Evolutionary conservation across 2,113 vertebrate species (phyloP).

Genomic region (Dermatemys mawii): DNA sequence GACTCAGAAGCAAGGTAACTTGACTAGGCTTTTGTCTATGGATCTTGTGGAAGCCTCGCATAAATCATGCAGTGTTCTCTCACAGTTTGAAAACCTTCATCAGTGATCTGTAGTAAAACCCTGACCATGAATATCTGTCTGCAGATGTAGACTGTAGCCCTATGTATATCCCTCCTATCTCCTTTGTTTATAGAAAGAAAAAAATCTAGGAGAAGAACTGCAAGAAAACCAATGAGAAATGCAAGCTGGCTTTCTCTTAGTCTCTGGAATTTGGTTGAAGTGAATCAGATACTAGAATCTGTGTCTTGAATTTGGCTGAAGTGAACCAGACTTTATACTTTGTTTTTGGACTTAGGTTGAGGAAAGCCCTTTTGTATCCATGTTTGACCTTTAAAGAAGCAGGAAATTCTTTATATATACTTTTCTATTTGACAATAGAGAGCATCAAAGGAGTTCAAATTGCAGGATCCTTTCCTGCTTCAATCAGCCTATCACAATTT

Average conservation of each 20-base stretch:
- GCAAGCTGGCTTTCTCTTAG: background rate
- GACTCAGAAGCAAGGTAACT: background rate
- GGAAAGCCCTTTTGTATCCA: background rate
- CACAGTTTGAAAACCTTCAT: accelerated
- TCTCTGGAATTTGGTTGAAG: background rate
- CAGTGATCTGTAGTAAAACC: accelerated
- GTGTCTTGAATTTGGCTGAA: background rate
- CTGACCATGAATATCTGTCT: accelerated
- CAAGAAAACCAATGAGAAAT: background rate
- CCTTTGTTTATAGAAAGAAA: background rate
- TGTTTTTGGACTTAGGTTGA: background rate
- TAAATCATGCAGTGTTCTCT: background rate
- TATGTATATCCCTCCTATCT: background rate
- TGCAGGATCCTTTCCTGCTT: background rate
- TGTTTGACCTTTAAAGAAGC: background rate
- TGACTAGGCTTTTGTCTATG: accelerated
- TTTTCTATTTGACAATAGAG: background rate
- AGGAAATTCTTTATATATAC: background rate
- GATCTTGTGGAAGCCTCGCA: accelerated
- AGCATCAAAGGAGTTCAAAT: background rate
- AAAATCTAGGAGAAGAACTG: background rate
- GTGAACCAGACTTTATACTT: background rate
- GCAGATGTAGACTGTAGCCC: accelerated
- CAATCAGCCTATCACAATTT: background rate
- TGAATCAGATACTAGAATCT: background rate